phyloP scores from a whole-genome alignment of 2,888 invertebrate species.

The Brachypterus glaber region DNA sequence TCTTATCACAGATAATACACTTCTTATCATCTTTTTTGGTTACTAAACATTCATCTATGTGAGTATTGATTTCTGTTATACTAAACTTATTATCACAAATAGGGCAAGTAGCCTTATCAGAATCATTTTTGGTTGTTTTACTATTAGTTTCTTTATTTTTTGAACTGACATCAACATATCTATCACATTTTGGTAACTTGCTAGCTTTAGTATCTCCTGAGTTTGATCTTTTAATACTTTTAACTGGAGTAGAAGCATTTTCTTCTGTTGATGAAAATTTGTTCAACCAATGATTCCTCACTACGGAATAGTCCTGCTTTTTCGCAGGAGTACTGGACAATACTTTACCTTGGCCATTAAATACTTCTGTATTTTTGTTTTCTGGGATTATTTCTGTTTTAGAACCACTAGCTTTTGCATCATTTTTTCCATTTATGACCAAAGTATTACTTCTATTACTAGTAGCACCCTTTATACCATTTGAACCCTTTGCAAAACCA shows the following conservation, averaged over 20 bases:
- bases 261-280: slow-evolving; percentile 28
- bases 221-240: too few species aligned
- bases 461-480: slow-evolving; percentile 29
- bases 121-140: slow-evolving; percentile 3
- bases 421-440: slow-evolving; percentile 22
- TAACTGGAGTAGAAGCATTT: too few species aligned
- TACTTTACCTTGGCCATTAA: slow-evolving; percentile 19
- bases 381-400: slow-evolving; percentile 4
- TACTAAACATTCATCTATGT: slow-evolving; percentile 31
- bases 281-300: slow-evolving; percentile 38
- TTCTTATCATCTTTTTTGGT: slow-evolving; percentile 12
- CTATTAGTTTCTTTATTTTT: too few species aligned
- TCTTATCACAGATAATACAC: slow-evolving; percentile 20
- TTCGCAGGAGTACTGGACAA: slow-evolving; percentile 12
- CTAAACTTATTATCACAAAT: slow-evolving; percentile 33
- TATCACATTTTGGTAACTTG: slow-evolving; percentile 11
- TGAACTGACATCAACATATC: too few species aligned
- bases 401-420: slow-evolving; percentile 8
- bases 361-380: slow-evolving; percentile 10
- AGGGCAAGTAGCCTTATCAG: slow-evolving; percentile 34
- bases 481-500: slow-evolving; percentile 19
- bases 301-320: slow-evolving; percentile 28
- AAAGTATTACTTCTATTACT: slow-evolving; percentile 31
- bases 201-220: slow-evolving; percentile 10
- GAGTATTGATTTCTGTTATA: slow-evolving; percentile 30